These are phyloP conservation scores for Cabera pusaria DNA, from an alignment of 2,888 invertebrate species.

Conservation along the genomic window DNA sequence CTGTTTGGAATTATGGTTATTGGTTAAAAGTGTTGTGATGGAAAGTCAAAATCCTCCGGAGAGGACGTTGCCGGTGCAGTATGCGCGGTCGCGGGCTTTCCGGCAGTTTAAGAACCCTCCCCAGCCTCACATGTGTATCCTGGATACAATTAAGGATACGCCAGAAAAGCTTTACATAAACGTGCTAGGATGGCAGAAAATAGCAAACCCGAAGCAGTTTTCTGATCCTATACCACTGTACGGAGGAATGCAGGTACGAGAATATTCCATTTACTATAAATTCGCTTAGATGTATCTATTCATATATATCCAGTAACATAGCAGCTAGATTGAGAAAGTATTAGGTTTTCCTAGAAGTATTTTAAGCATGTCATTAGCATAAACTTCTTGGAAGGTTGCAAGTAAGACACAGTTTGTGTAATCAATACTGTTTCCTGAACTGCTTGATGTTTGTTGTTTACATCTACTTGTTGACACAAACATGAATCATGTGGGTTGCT, in stretches of 20 bases:
- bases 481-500: no score
- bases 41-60: constrained; percentile 70
- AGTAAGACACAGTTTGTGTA: constrained; percentile 11
- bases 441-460: constrained; percentile 10
- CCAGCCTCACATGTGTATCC: constrained; percentile 90
- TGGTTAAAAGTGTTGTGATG: constrained; percentile 56
- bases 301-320: no score
- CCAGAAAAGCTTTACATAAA: constrained; percentile 85
- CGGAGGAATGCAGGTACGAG: constrained; percentile 87
- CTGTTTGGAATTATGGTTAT: constrained; percentile 47
- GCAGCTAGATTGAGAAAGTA: no score
- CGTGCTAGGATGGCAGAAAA: constrained; percentile 89
- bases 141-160: constrained; percentile 84
- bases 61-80: constrained; percentile 77
- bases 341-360: no score
- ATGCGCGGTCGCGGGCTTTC: constrained; percentile 84
- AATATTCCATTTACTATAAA: no score
- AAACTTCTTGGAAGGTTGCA: constrained; percentile 1
- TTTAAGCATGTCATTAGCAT: no score
- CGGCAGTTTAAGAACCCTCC: constrained; percentile 89
- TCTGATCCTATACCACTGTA: constrained; percentile 87
- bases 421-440: constrained; percentile 12
- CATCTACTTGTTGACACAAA: constrained; percentile 3
- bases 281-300: no score
- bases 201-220: constrained; percentile 86